Conservation (phyloP, 1,140 invertebrate species). For the Micrasema minimum region DNA sequence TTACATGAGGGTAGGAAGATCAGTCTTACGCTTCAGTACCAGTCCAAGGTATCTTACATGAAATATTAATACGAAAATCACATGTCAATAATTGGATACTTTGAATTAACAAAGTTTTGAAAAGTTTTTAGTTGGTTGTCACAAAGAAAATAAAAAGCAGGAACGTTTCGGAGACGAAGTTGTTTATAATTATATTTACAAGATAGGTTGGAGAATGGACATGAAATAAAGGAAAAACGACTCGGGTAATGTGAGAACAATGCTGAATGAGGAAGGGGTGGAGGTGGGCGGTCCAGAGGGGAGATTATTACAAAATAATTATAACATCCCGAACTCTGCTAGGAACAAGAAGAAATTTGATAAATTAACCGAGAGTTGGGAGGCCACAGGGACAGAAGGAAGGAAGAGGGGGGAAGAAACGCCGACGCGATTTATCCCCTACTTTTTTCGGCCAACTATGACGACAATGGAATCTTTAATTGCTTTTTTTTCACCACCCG, state of each 20-base stretch:
- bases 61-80: too few relatives aligned
- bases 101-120: too few relatives aligned
- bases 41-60: too few relatives aligned
- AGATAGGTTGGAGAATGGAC: not conserved
- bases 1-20: too few relatives aligned
- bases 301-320: slow-evolving; percentile 53
- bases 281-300: not conserved
- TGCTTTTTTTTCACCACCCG: slow-evolving; percentile 51
- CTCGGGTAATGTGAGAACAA: slow-evolving; percentile 15
- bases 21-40: too few relatives aligned
- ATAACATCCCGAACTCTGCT: slow-evolving; percentile 43
- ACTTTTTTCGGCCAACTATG: slow-evolving; percentile 49
- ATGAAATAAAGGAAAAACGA: not conserved
- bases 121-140: too few relatives aligned
- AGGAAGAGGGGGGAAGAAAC: not conserved
- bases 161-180: too few relatives aligned
- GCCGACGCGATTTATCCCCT: slow-evolving; percentile 26
- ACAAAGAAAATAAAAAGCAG: too few relatives aligned
- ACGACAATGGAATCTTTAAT: slow-evolving; percentile 54
- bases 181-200: too few relatives aligned
- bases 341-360: slow-evolving; percentile 49
- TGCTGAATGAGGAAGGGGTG: not conserved
- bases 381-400: slow-evolving; percentile 15
- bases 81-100: too few relatives aligned
- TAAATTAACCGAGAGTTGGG: slow-evolving; percentile 50